Evolutionary conservation across 1,140 invertebrate species (phyloP).

Genomic region (Rhagoletis pomonella): DNA sequence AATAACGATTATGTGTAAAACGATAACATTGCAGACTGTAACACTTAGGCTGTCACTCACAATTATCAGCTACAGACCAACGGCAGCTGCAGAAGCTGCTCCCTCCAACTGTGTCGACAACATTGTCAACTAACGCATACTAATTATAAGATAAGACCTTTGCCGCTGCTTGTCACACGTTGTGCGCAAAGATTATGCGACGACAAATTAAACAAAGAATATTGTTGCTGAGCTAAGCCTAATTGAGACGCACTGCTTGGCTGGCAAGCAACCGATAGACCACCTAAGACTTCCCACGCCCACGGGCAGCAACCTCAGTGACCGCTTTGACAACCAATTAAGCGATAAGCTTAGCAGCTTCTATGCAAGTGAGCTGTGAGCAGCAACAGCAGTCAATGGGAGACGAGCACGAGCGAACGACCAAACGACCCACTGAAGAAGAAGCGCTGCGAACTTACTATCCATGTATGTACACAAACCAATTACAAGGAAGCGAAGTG

Average conservation of each 20-base stretch:
- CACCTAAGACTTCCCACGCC: neutral
- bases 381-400: neutral
- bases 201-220: constrained; percentile 42
- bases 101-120: neutral
- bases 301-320: neutral
- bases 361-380: neutral
- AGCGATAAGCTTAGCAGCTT: constrained; percentile 19
- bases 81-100: neutral
- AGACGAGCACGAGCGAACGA: neutral
- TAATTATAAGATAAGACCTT: neutral
- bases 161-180: neutral
- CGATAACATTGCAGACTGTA: neutral
- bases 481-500: neutral
- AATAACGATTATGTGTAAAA: neutral
- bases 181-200: neutral
- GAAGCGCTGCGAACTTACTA: too few species aligned
- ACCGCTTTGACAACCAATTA: constrained; percentile 47
- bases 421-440: neutral
- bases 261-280: neutral
- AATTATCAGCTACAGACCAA: neutral
- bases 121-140: neutral
- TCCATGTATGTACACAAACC: constrained; percentile 1
- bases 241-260: constrained; percentile 1
- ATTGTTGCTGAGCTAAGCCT: neutral
- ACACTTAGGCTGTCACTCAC: neutral